These are phyloP conservation scores for Epicauta chinensis DNA, from an alignment of 1,140 invertebrate species.

Conservation along the genomic window DNA sequence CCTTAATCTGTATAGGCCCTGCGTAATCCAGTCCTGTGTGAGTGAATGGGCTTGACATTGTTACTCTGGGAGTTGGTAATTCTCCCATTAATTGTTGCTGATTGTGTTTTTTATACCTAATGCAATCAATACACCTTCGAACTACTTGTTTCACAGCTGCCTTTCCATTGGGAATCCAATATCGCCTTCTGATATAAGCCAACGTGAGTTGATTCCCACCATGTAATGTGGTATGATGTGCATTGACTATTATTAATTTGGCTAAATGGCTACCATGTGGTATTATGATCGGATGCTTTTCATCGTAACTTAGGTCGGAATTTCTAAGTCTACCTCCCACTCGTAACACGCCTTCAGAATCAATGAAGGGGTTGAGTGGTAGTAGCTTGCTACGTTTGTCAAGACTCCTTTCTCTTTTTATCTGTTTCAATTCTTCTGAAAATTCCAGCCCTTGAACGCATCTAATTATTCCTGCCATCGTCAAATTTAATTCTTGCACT, in stretches of 20 bases:
- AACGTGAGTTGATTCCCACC: not conserved
- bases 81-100: constrained; percentile 4
- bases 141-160: constrained; percentile 2
- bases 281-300: constrained; percentile 32
- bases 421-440: too few relatives aligned
- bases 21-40: too few relatives aligned
- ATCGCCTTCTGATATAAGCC: not conserved
- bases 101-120: not conserved
- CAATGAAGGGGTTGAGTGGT: constrained; percentile 15
- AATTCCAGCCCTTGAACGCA: too few relatives aligned
- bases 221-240: not conserved
- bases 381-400: too few relatives aligned
- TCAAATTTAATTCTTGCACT: too few relatives aligned
- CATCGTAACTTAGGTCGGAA: constrained; percentile 17
- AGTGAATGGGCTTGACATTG: too few relatives aligned
- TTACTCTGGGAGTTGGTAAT: constrained; percentile 32
- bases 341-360: constrained; percentile 26
- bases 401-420: too few relatives aligned
- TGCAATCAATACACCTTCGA: not conserved
- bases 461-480: too few relatives aligned
- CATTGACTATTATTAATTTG: constrained; percentile 16
- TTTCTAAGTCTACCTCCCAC: constrained; percentile 33
- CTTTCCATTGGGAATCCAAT: constrained; percentile 2
- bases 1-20: too few relatives aligned
- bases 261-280: constrained; percentile 23